Evolutionary conservation across 1,140 invertebrate genomes (phyloP).

Genomic region (Drosophila chauvacae): DNA sequence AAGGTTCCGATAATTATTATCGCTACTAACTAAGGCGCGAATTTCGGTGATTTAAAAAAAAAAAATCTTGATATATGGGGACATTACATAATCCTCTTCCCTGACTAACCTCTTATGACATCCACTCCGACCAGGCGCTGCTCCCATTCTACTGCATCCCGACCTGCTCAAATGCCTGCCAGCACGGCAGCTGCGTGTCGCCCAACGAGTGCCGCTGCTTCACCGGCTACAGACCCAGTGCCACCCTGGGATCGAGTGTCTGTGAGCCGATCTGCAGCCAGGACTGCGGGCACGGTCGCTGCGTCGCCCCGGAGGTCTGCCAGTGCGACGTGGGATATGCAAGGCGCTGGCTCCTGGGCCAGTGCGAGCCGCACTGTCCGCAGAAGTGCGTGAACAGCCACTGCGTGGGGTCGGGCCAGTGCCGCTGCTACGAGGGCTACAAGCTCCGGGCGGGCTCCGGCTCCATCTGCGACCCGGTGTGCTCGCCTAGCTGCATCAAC

Average conservation of each 20-base stretch:
- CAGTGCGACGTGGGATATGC: constrained; percentile 69
- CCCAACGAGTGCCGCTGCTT: constrained; percentile 77
- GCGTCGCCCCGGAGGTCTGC: constrained; percentile 74
- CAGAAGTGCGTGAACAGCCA: constrained; percentile 76
- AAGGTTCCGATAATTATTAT: too few relatives aligned
- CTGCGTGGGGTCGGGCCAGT: constrained; percentile 63
- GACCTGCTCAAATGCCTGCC: constrained; percentile 82
- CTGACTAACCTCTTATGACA: neutral
- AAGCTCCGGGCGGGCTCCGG: constrained; percentile 55
- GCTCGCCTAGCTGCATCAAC: constrained; percentile 82
- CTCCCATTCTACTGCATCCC: constrained; percentile 83
- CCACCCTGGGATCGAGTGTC: constrained; percentile 68
- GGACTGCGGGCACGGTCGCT: constrained; percentile 61
- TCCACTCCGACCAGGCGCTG: constrained; percentile 33
- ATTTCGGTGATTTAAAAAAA: too few relatives aligned
- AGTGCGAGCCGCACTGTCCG: constrained; percentile 84
- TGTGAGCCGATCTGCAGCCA: constrained; percentile 77
- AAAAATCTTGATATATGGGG: too few relatives aligned
- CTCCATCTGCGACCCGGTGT: constrained; percentile 84
- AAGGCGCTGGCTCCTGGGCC: constrained; percentile 68
- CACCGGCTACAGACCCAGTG: constrained; percentile 62
- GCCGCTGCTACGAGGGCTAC: constrained; percentile 78
- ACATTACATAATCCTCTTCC: neutral
- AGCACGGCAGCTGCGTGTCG: constrained; percentile 71
- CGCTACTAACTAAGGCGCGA: too few relatives aligned